Evolutionary conservation across 92 coral and sea anemone genomes (phyloP), one percentile per base, ranked within the genome.

Genomic region (Virgularia gustaviana): DNA sequence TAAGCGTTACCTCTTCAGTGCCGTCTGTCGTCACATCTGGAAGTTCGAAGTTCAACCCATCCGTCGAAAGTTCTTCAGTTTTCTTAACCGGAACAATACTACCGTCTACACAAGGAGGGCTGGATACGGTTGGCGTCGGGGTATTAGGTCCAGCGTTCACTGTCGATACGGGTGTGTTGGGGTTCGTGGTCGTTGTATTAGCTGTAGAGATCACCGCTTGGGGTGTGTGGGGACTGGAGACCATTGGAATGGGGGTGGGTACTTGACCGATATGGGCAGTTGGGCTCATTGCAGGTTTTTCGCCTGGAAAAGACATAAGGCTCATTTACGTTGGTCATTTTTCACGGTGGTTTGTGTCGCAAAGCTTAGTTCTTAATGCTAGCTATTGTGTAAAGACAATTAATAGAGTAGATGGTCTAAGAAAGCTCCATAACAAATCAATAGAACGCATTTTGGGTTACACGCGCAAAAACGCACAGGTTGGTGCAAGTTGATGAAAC

Each of bases 1-100:
- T n/a, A n/a, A n/a, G n/a, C n/a, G n/a, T 83, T 77, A 86, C 96
- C 33, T 86, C 90, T 52, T 81, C 96, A 55, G 83, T 83, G 16
- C 85, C 70, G 23, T 83, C 90, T 3, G 84, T 80, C 20, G 78
- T 32, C 22, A 55, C 79, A 66, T 82, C 83, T 2, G 77, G 86
- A 47, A 77, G 84, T 34, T 76, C 78, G 47, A 86, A 86, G 70
- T 79, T 85, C 37, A 83, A 87, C 3, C 71, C 84, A 18, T 86
- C 96, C n/a, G 96, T 34, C 1, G 79, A 71, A 1, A 89, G 76
- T 51, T 89, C 96, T 2, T 87, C 80, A 3, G 90, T 51, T 15
- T 71, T 73, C 38, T 77, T 81, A 20, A 63, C 85, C 20, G 75
- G 70, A 57, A 86, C 19, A 53, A 49, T 28, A 30, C 1, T 31